Conservation (phyloP, 2,797 vertebrate species). For the Falco concolor region DNA sequence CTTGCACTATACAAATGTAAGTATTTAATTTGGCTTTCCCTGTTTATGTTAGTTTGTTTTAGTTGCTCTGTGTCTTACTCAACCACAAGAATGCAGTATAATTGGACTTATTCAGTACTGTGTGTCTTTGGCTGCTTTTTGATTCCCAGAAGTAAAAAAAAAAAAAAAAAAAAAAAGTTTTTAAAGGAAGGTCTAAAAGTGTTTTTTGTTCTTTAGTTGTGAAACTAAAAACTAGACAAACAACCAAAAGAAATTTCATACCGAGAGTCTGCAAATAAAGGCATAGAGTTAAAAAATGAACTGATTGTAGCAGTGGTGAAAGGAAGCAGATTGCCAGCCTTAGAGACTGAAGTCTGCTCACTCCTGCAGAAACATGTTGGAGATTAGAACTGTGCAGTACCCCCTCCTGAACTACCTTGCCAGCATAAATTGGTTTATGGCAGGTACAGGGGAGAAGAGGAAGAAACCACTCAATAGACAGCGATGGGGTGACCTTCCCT, state of each 20-base stretch:
- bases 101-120: slow-evolving; percentile 55
- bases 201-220: slow-evolving; percentile 62
- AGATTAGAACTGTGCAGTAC: background rate
- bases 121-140: slow-evolving; percentile 57
- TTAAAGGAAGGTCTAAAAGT: slow-evolving; percentile 36
- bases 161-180: background rate
- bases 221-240: slow-evolving; percentile 61
- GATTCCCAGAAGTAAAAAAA: background rate
- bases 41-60: slow-evolving; percentile 66
- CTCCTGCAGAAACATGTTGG: background rate
- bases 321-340: background rate
- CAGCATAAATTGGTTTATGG: background rate
- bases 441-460: background rate
- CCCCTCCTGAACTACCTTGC: background rate
- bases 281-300: slow-evolving; percentile 6
- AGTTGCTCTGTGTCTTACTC: slow-evolving; percentile 58
- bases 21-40: slow-evolving; percentile 67
- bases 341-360: background rate
- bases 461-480: background rate
- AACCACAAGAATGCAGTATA: slow-evolving; percentile 60
- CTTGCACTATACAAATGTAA: slow-evolving; percentile 58
- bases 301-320: background rate
- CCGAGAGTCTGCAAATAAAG: slow-evolving; percentile 18
- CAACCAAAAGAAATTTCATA: slow-evolving; percentile 43
- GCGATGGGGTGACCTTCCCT: background rate